These are phyloP conservation scores for Antechinus flavipes DNA, from an alignment of 2,113 vertebrate genomes.

Conservation along the genomic window DNA sequence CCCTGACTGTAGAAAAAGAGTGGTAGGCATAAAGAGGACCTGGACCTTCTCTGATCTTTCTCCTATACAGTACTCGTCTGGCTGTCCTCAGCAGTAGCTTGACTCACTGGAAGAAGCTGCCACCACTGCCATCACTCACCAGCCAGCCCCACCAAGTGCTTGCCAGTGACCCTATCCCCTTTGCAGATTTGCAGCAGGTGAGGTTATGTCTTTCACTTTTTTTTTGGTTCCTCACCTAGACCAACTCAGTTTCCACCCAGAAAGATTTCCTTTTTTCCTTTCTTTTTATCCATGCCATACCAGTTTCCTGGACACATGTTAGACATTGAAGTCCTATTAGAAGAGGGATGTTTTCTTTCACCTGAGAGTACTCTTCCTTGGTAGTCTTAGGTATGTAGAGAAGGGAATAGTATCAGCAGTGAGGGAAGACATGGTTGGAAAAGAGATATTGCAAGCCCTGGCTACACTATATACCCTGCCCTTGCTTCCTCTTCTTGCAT, in stretches of 20 bases:
- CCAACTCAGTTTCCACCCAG: background rate
- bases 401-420: background rate
- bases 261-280: background rate
- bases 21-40: background rate
- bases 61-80: slow-evolving; percentile 87
- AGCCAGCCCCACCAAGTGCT: slow-evolving; percentile 97
- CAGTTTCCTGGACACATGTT: background rate
- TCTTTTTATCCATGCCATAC: background rate
- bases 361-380: background rate
- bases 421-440: background rate
- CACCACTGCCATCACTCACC: slow-evolving; percentile 92
- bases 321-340: background rate
- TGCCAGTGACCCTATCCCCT: slow-evolving; percentile 93
- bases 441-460: background rate
- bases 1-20: background rate
- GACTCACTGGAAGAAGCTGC: slow-evolving; percentile 93
- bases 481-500: background rate
- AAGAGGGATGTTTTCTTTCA: background rate
- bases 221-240: background rate
- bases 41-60: background rate
- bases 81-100: slow-evolving; percentile 91
- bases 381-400: background rate
- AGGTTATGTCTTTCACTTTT: slow-evolving; percentile 2
- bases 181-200: slow-evolving; percentile 96
- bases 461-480: background rate